Percentiles rank a stretch among this genome's conserved stretches.
phyloP scores from a whole-genome alignment of 2,888 invertebrate species.

The Xylota sylvarum region DNA sequence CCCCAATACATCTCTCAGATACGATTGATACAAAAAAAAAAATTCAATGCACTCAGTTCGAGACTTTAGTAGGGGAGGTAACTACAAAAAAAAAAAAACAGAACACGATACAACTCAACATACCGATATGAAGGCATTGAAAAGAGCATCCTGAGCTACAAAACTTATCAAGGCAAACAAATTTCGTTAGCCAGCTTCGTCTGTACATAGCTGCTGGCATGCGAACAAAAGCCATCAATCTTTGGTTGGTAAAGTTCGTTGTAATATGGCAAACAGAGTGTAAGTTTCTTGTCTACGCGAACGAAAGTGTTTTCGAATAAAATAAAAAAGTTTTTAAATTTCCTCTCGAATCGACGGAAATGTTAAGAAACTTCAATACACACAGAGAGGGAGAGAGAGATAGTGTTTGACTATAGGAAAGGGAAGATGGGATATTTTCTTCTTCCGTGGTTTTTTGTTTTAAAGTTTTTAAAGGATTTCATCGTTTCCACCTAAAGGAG shows the following conservation, averaged over 20 bases:
- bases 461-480: background rate
- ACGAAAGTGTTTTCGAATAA: constrained; percentile 65
- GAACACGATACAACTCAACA: constrained; percentile 24
- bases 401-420: background rate
- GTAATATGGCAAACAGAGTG: constrained; percentile 49
- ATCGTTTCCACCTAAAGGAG: no score
- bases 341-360: constrained; percentile 65
- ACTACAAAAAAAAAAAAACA: constrained; percentile 10
- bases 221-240: constrained; percentile 72
- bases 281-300: constrained; percentile 50
- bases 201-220: constrained; percentile 52
- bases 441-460: background rate
- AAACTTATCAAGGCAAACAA: constrained; percentile 67
- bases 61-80: background rate
- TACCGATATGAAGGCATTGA: constrained; percentile 30
- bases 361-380: constrained; percentile 45
- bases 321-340: constrained; percentile 73
- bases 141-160: constrained; percentile 30
- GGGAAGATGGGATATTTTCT: background rate
- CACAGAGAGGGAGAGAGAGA: background rate
- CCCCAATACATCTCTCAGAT: constrained; percentile 43
- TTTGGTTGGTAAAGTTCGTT: constrained; percentile 60
- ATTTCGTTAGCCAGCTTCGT: constrained; percentile 47
- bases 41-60: constrained; percentile 51
- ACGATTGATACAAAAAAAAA: constrained; percentile 46